Base-by-base conservation (phyloP, 2,888 invertebrate species). In the Pseudococcus jackbeardsleyi region DNA sequence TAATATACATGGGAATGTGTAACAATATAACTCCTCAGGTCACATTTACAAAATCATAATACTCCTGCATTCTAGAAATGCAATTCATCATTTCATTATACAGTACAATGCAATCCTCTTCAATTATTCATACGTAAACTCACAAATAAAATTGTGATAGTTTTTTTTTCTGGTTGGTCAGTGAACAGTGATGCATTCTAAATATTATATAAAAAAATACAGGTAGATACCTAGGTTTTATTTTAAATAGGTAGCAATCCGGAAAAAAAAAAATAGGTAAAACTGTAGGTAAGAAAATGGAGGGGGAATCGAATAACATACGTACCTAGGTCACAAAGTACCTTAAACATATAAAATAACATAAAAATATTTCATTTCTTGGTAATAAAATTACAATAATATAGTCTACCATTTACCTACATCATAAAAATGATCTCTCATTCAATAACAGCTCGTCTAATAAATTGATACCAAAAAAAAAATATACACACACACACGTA, bases 1-100 rank as follows among this genome's bases (percentile, higher is more conserved):
- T 42, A 8, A 8, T 72, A 72, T 72, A 72, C 72, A 72, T 17
- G 33, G 72, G 72, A 72, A 72, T 72, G 72, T 72, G 72, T 72
- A 72, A 72, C 33, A 17, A 72, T 39, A 72, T 72, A 72, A 72
- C 17, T 33, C 42, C 42, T 6, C 42, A 42, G 8, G 6, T 9
- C 26, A 1, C 6, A 33, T 17, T 26, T 68, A 68, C 26, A 68
- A 68, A 33, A 68, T 12, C 42, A 42, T 8, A 42, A 42, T 8
- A 42, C 9, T 42, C 42, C 9, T 42, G 26, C 26, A 33, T 42
- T 42, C 9, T 8, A 9, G 0, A 9, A 42, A 42, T 42, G 9
- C 42, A 42, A 42, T 42, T 42, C 42, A 42, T 42, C 8, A 42
- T 33, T 33, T n/a, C n/a, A 39, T 7, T 7, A 3, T 39, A 6